Evolutionary conservation across 1,140 invertebrate genomes (phyloP).

Genomic region (Mesaphorura yosii): DNA sequence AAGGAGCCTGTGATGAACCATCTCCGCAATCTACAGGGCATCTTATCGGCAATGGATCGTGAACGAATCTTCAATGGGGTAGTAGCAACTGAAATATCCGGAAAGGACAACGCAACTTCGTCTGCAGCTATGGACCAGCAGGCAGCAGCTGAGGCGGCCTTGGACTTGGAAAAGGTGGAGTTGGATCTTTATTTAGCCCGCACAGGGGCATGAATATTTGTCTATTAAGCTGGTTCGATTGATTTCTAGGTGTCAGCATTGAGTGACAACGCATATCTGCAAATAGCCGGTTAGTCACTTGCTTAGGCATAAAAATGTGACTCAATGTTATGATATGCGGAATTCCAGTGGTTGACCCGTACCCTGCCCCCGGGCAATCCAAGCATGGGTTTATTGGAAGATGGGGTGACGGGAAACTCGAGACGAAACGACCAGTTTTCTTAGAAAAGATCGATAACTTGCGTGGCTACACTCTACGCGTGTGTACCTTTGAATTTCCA

Average conservation of each 20-base stretch:
- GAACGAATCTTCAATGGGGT: slow-evolving; percentile 25
- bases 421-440: slow-evolving; percentile 13
- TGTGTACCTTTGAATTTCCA: slow-evolving; percentile 33
- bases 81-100: slow-evolving; percentile 21
- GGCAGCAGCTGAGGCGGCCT: not conserved
- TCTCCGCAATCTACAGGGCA: slow-evolving; percentile 13
- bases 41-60: slow-evolving; percentile 13
- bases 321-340: slow-evolving; percentile 10
- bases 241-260: too few species aligned
- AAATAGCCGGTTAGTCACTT: too few species aligned
- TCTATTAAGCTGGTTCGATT: too few species aligned
- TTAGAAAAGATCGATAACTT: slow-evolving; percentile 27
- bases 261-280: too few species aligned
- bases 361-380: slow-evolving; percentile 18
- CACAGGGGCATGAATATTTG: too few species aligned
- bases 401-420: slow-evolving; percentile 9
- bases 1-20: not conserved
- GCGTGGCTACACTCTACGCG: slow-evolving; percentile 22
- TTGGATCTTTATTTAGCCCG: not conserved
- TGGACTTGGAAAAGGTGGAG: not conserved
- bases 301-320: too few species aligned
- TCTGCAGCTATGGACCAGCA: too few species aligned
- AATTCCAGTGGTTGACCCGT: slow-evolving; percentile 27
- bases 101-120: slow-evolving; percentile 1
- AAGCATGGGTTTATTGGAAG: slow-evolving; percentile 23